Evolutionary conservation across 2,797 vertebrate genomes (phyloP).

Genomic region (Acomys russatus): DNA sequence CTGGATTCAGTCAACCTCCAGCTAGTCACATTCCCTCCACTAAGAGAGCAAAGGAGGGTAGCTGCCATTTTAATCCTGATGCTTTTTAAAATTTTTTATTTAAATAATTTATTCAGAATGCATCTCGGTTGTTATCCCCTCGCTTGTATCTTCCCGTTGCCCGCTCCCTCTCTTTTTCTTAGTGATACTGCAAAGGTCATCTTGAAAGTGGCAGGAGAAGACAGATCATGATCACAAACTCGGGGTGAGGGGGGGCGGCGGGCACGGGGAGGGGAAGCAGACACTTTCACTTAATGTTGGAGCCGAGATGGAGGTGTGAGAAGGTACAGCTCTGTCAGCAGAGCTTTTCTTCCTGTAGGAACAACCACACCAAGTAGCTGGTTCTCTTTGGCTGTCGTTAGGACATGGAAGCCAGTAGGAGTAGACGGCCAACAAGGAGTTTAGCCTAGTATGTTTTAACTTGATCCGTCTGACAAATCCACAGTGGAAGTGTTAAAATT

Average conservation of each 20-base stretch:
- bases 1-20: conserved; percentile 18
- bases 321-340: neutral
- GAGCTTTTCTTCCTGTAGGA: neutral
- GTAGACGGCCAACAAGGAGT: neutral
- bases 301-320: neutral
- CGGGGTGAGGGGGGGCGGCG: neutral
- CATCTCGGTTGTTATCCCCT: too few relatives aligned
- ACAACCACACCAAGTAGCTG: neutral
- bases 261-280: too few relatives aligned
- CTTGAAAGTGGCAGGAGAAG: neutral
- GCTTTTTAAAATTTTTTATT: neutral
- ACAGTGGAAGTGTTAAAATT: neutral
- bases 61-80: conserved; percentile 23
- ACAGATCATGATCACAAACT: neutral
- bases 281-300: neutral
- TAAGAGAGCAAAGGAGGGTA: neutral
- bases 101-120: too few relatives aligned
- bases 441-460: conserved; percentile 32
- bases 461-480: neutral
- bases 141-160: too few relatives aligned
- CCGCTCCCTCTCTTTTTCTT: neutral
- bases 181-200: conserved; percentile 4
- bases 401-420: neutral
- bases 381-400: neutral
- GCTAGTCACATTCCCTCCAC: neutral